Percentiles rank a stretch among this genome's conserved stretches.
These are phyloP conservation scores for Gracilinanus agilis DNA, from an alignment of 2,113 vertebrate species.

Conservation along the genomic window DNA sequence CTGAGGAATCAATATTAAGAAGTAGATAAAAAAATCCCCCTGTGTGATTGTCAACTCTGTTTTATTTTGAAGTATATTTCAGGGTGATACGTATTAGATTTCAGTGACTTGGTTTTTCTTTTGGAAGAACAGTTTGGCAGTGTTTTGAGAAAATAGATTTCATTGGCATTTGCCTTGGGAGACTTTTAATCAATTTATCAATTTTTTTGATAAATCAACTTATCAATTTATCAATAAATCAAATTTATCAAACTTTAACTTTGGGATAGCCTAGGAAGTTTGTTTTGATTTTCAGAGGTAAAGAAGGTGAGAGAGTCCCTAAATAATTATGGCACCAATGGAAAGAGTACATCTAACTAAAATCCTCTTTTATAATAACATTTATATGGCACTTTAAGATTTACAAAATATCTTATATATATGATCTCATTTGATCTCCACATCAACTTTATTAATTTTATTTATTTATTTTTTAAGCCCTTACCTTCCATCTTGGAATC, in stretches of 20 bases:
- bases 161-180: neutral
- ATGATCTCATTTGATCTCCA: neutral
- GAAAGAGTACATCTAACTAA: neutral
- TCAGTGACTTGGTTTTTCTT: too few relatives aligned
- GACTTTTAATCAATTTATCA: neutral
- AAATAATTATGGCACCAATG: neutral
- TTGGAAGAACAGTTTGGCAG: too few relatives aligned
- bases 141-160: neutral
- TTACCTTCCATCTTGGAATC: too few relatives aligned
- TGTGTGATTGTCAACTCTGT: neutral
- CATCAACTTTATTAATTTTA: neutral
- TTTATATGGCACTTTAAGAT: neutral
- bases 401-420: neutral
- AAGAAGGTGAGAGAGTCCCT: neutral
- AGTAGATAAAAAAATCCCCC: neutral
- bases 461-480: too few relatives aligned
- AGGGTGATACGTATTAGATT: neutral
- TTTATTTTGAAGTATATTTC: neutral
- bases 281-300: neutral
- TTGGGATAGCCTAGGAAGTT: neutral
- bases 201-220: too few relatives aligned
- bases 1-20: slow-evolving; percentile 9
- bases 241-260: neutral
- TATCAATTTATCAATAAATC: too few relatives aligned
- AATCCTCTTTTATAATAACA: neutral